These are phyloP conservation scores for Drosophila cognata DNA, from an alignment of 2,888 invertebrate species.

Conservation along the genomic window DNA sequence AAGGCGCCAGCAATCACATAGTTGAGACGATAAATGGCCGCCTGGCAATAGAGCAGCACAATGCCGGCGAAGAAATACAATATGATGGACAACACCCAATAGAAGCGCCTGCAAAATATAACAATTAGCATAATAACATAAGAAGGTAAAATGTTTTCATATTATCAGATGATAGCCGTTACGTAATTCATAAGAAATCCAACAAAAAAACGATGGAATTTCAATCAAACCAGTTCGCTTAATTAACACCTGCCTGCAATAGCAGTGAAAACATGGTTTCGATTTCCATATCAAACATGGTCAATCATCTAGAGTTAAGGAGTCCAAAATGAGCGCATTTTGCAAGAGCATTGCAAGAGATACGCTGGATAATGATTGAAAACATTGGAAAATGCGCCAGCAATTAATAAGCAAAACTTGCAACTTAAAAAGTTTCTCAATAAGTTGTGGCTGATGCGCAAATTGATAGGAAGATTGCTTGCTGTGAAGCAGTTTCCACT, in stretches of 20 bases:
- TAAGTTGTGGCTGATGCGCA: background rate
- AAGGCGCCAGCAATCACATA: slow-evolving; percentile 86
- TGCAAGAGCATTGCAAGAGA: background rate
- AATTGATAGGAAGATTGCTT: background rate
- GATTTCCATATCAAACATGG: background rate
- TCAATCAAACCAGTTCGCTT: background rate
- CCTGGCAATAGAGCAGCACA: slow-evolving; percentile 87
- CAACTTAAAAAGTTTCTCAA: background rate
- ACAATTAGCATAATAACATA: background rate
- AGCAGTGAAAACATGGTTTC: background rate
- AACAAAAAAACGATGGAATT: background rate
- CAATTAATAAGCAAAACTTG: background rate
- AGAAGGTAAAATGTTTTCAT: background rate
- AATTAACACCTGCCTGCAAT: background rate
- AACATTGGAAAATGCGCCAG: background rate
- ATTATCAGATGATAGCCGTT: background rate
- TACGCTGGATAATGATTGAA: background rate
- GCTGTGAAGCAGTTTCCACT: background rate
- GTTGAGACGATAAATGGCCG: slow-evolving; percentile 87
- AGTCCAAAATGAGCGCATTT: background rate
- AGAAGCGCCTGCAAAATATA: slow-evolving; percentile 54
- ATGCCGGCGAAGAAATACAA: slow-evolving; percentile 87
- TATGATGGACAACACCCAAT: slow-evolving; percentile 74
- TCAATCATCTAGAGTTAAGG: background rate
- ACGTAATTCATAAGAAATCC: background rate